Conservation (phyloP, 2,888 invertebrate genomes). For the Chymomyza caudatula region DNA sequence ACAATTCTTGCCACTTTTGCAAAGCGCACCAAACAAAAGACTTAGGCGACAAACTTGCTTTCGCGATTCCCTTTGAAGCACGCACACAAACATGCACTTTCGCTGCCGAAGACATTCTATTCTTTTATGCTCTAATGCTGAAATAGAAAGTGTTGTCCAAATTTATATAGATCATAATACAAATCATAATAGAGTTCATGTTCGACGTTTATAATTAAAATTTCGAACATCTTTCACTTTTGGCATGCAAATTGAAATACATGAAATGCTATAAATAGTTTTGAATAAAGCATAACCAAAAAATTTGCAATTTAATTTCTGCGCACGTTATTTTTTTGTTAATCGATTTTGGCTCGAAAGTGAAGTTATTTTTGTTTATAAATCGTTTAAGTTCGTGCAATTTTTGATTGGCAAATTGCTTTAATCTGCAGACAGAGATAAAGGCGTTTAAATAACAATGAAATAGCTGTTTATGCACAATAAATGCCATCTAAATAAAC, state of each 20-base stretch:
- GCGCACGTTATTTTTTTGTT: background rate
- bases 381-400: slow-evolving; percentile 40
- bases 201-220: background rate
- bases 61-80: slow-evolving; percentile 9
- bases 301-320: slow-evolving; percentile 7
- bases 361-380: slow-evolving; percentile 18
- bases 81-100: slow-evolving; percentile 53
- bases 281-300: background rate
- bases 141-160: slow-evolving; percentile 53
- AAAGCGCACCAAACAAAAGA: slow-evolving; percentile 45
- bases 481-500: background rate
- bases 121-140: slow-evolving; percentile 53
- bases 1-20: slow-evolving; percentile 6
- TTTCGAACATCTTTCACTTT: slow-evolving; percentile 44
- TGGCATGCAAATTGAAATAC: slow-evolving; percentile 33
- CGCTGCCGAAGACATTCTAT: slow-evolving; percentile 56
- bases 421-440: background rate
- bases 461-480: background rate
- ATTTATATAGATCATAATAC: background rate
- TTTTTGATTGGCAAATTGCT: slow-evolving; percentile 42
- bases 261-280: no score
- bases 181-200: background rate
- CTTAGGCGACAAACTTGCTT: slow-evolving; percentile 47
- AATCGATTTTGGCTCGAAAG: slow-evolving; percentile 22
- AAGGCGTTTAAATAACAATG: background rate